phyloP scores from a whole-genome alignment of 2,888 invertebrate species.

The Troides aeacus region DNA sequence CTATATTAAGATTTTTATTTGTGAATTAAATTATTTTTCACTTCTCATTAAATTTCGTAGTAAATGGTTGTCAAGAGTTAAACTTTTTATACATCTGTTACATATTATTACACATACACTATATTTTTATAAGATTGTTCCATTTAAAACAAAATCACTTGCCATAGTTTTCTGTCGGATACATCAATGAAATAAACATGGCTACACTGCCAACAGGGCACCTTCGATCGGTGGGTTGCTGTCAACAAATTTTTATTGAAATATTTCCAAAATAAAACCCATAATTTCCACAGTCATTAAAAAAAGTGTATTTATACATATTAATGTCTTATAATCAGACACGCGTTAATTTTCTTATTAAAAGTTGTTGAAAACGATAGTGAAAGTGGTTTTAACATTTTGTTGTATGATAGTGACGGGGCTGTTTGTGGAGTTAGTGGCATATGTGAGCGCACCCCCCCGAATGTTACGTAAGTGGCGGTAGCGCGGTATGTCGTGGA shows the following conservation, averaged over 20 bases:
- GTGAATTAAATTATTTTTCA: too few relatives aligned
- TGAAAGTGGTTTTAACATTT: conserved; percentile 65
- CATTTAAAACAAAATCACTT: too few relatives aligned
- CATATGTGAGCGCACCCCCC: conserved; percentile 63
- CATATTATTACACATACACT: too few relatives aligned
- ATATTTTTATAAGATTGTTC: too few relatives aligned
- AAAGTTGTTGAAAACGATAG: conserved; percentile 43
- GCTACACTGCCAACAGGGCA: conserved; percentile 79
- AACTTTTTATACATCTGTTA: too few relatives aligned
- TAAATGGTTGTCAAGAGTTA: too few relatives aligned
- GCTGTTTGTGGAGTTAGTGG: conserved; percentile 54
- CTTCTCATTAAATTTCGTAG: too few relatives aligned
- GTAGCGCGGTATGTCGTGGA: conserved; percentile 73
- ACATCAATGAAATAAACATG: conserved; percentile 40
- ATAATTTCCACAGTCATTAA: conserved; percentile 12
- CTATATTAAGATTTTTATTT: too few relatives aligned
- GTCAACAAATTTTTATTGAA: conserved; percentile 67
- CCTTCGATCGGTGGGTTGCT: conserved; percentile 77
- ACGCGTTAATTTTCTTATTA: conserved; percentile 26
- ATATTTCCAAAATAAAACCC: conserved; percentile 53
- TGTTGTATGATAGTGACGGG: conserved; percentile 65
- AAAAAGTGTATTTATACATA: conserved; percentile 6
- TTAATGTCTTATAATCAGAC: not conserved
- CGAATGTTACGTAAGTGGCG: conserved; percentile 75
- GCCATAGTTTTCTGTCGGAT: not conserved